Base-by-base conservation (phyloP, 2,888 invertebrate species). In the Conchocele bisecta region DNA sequence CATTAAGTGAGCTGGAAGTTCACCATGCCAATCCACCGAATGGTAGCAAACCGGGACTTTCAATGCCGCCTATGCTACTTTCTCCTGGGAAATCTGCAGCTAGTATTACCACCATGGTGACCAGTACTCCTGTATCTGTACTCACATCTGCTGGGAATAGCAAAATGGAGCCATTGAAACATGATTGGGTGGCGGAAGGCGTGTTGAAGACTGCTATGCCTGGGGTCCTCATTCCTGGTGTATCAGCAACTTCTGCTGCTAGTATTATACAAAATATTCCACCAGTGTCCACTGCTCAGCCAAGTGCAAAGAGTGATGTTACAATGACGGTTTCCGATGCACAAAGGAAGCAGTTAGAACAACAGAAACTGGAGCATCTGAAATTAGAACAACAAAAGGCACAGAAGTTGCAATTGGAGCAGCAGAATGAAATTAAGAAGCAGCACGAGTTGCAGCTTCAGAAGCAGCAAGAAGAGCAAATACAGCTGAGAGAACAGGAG, bases 181-280 rank as follows among this genome's bases (percentile, higher is more conserved):
- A 51, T 26, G 53, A 37, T 6, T 65, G 59, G 11, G 31, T 31
- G 28, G 57, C 51, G 24, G 71, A 64, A 26, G 58, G 59, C 28
- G 46, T 42, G 1, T 20, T 63, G 33, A 66, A 69, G 53, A 59
- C 31, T 39, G 37, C 69, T 26, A 58, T 69, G 51, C 63, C 76
- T 13, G 72, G 72, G 20, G 58, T 69, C 24, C 39, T 72, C 0
- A 33, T 70, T 24, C 69, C 76, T n/a, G 69, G 69, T n/a, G 64
- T 72, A 28, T 65, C 72, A 24, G 67, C 54, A 5, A 48, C 67
- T 26, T 54, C 64, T 28, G 76, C 66, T 42, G 15, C 51, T 11
- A 60, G 53, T 59, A 59, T 73, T 31, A 59, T 66, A 17, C 71
- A 67, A 24, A 48, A 58, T 28, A 61, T 61, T 31, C 24, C 66